Percentiles rank a stretch among this genome's conserved stretches.
Evolutionary conservation across 2,888 invertebrate species (phyloP).

Genomic region (Willowsia nigromaculata): DNA sequence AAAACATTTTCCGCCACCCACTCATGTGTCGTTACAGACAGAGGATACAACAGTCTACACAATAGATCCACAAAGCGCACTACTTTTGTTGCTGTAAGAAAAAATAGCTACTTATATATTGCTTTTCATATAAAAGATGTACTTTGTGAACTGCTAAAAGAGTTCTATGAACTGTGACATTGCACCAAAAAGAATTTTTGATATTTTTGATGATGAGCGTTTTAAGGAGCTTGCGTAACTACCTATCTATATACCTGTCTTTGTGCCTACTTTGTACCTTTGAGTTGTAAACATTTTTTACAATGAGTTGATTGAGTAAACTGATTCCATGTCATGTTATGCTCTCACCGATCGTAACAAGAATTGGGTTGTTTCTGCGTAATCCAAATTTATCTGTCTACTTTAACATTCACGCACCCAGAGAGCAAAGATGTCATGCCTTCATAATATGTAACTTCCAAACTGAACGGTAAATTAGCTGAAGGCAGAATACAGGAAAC

Average conservation of each 20-base stretch:
- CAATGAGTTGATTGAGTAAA: too few relatives aligned
- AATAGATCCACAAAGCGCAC: neutral
- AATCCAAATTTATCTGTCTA: too few relatives aligned
- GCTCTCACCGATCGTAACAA: too few relatives aligned
- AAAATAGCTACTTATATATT: neutral
- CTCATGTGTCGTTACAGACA: neutral
- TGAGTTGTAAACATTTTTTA: too few relatives aligned
- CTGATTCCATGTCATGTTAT: too few relatives aligned
- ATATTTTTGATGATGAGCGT: neutral
- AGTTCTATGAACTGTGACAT: neutral
- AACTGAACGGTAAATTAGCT: neutral
- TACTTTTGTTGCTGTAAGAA: neutral
- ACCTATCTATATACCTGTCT: too few relatives aligned
- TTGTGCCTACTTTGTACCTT: too few relatives aligned
- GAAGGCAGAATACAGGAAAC: neutral
- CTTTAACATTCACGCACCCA: too few relatives aligned
- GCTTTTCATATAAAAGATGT: neutral
- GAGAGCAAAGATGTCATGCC: too few relatives aligned
- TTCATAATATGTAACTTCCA: too few relatives aligned
- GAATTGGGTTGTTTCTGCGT: too few relatives aligned
- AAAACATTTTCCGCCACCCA: neutral
- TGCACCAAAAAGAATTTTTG: neutral
- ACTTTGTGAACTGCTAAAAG: neutral
- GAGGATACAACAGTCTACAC: neutral
- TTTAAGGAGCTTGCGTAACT: too few relatives aligned